These are phyloP conservation scores for Amniataba percoides DNA, from an alignment of 2,797 vertebrate genomes.

Conservation along the genomic window DNA sequence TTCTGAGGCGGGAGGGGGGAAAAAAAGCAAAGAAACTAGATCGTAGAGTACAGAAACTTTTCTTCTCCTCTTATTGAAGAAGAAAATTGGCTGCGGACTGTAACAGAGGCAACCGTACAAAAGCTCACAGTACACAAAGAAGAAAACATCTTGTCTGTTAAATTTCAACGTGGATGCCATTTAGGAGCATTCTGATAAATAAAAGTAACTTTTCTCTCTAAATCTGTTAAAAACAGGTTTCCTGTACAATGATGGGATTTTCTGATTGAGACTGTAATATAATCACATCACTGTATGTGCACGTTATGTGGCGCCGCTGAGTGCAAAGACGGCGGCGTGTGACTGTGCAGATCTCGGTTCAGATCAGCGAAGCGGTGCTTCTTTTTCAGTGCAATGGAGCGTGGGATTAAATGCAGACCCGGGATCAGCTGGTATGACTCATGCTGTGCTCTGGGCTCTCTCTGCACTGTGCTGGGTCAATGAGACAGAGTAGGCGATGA, in stretches of 20 bases:
- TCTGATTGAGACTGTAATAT: background rate
- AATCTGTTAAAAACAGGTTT: background rate
- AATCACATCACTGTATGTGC: constrained; percentile 19
- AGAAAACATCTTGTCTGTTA: background rate
- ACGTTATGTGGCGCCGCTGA: constrained; percentile 13
- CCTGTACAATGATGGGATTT: background rate
- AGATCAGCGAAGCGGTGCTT: constrained; percentile 42
- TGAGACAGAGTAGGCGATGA: constrained; percentile 63
- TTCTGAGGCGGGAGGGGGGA: background rate
- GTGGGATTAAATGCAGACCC: constrained; percentile 74
- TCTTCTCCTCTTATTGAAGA: constrained; percentile 15
- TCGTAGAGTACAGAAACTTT: constrained; percentile 24
- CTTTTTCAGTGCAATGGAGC: constrained; percentile 66
- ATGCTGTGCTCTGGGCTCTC: constrained; percentile 53
- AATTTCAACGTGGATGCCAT: background rate
- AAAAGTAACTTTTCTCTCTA: background rate
- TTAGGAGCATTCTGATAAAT: background rate
- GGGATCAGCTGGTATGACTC: constrained; percentile 70
- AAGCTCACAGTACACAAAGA: background rate
- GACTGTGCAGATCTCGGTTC: constrained; percentile 62
- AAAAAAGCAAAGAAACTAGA: constrained; percentile 21
- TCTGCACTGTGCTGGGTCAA: constrained; percentile 61
- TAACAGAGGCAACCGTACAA: background rate
- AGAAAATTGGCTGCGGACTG: background rate
- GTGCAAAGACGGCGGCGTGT: constrained; percentile 36